Percentiles rank a stretch among this genome's conserved stretches.
Evolutionary conservation across 1,140 invertebrate genomes (phyloP).

Genomic region (Episyrphus balteatus): DNA sequence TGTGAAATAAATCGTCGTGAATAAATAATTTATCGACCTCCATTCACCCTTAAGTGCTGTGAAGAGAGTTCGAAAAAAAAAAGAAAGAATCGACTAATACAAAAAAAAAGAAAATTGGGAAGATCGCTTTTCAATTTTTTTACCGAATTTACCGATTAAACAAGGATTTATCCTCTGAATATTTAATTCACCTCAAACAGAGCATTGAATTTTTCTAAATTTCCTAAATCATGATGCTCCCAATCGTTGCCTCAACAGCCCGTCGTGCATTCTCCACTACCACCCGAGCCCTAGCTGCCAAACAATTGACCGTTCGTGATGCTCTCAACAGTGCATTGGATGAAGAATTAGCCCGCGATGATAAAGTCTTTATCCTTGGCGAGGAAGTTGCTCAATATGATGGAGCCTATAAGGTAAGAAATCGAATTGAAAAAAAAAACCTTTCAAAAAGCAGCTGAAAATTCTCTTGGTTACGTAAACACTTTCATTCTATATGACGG

Average conservation of each 20-base stretch:
- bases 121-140: no score
- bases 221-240: conserved; percentile 2
- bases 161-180: no score
- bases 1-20: no score
- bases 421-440: background rate
- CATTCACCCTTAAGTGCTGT: no score
- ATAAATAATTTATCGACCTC: no score
- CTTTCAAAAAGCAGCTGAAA: conserved; percentile 1
- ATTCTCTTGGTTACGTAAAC: conserved; percentile 33
- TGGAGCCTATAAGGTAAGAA: conserved; percentile 87
- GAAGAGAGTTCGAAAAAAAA: no score
- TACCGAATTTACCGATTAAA: no score
- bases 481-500: conserved; percentile 1
- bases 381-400: conserved; percentile 99
- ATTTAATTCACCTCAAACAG: no score
- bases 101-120: no score
- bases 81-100: no score
- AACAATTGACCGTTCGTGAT: conserved; percentile 88
- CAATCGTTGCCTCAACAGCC: conserved; percentile 12
- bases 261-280: conserved; percentile 47
- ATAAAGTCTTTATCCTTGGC: conserved; percentile 87
- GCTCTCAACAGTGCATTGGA: conserved; percentile 93
- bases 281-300: conserved; percentile 41
- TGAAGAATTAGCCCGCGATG: conserved; percentile 93
- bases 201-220: background rate